Evolutionary conservation across 2,113 vertebrate species (phyloP).

Genomic region (Corythaeola cristata): DNA sequence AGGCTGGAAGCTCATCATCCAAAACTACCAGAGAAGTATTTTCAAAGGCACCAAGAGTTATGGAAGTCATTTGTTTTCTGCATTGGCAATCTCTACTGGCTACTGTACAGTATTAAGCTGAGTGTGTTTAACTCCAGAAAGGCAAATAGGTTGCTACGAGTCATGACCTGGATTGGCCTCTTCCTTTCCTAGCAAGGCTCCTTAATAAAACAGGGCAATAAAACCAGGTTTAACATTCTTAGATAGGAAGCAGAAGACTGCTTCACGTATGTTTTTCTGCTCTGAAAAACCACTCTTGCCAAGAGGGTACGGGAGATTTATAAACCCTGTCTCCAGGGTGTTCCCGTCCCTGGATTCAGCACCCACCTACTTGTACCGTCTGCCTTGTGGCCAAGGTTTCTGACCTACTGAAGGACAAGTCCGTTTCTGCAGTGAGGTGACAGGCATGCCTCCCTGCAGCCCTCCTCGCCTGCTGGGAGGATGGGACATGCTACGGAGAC

Average conservation of each 20-base stretch:
- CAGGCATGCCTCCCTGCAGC: background rate
- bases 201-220: background rate
- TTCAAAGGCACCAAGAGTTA: constrained; percentile 22
- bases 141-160: background rate
- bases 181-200: background rate
- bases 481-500: background rate
- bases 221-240: background rate
- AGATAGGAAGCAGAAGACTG: background rate
- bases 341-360: background rate
- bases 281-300: background rate
- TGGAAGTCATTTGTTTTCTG: background rate
- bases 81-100: background rate
- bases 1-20: background rate
- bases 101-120: background rate
- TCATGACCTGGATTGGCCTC: background rate
- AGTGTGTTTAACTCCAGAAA: background rate
- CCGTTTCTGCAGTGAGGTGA: fast-evolving
- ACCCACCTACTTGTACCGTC: background rate
- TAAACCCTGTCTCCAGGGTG: background rate
- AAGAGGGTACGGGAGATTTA: background rate
- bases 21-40: background rate
- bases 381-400: background rate
- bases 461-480: background rate
- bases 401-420: background rate
- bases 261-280: background rate